Evolutionary conservation across 1,140 invertebrate species (phyloP), one percentile per base, ranked within the genome.

Genomic region (Papilio polyxenes): DNA sequence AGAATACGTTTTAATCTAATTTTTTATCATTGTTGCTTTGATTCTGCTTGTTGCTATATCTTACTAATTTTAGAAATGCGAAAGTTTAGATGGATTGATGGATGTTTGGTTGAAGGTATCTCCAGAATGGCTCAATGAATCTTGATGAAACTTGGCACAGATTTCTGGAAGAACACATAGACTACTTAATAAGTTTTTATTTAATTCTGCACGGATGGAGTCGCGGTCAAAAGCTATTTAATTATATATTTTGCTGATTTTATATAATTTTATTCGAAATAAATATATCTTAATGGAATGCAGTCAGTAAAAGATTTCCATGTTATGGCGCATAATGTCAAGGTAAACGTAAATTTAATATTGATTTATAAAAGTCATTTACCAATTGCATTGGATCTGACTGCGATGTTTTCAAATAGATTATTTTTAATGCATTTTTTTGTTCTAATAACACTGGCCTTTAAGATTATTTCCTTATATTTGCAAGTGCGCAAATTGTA

Each of bases 211-310:
- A 31, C 23, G 23, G 23, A 31, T 2, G 23, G 23, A 31, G 23
- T 31, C 23, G 0, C 23, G 23, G 23, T 31, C 23, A 31, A 31
- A 31, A 31, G 23, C 23, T 31, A 31, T 0, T 31, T 10, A 20
- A 23, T 62, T 15, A 13, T 15, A 31, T 65, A 31, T 65, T 37
- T 5, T 5, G 23, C 9, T 3, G 23, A 31, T 31, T 11, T 31
- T 65, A n/a, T 17, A 20, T 62, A 3, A 11, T 31, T 31, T 31
- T 65, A 65, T 31, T 65, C 56, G 62, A 65, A 65, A 65, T 37
- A 72, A 72, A 72, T 59, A 69, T 37, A 4, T 40, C 65, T 72
- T 4, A 72, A 72, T 72, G 65, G 65, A 15, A 72, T 72, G 65
- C 37, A 10, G 31, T 13, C 31, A 72, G 65, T 37, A 72, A 72